A percentile compares a stretch with the other conserved stretches of the same genome.
phyloP scores from a whole-genome alignment of 2,888 invertebrate species.

The Helobdella robusta region DNA sequence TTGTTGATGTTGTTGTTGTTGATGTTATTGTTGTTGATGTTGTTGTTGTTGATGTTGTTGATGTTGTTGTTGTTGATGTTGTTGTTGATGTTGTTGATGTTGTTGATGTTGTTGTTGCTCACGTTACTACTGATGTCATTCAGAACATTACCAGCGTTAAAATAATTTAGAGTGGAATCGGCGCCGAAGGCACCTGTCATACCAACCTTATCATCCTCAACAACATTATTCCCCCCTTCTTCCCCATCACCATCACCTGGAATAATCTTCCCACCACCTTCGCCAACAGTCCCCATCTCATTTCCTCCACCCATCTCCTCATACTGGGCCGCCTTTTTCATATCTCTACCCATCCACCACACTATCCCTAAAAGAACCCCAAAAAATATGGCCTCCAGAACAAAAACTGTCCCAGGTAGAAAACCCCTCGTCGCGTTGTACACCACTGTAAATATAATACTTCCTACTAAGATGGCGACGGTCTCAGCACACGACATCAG shows the following conservation, averaged over 20 bases:
- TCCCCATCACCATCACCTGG: neutral
- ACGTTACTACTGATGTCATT: neutral
- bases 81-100: slow-evolving; percentile 7
- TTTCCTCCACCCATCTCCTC: slow-evolving; percentile 19
- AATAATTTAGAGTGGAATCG: neutral
- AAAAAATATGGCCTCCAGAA: slow-evolving; percentile 36
- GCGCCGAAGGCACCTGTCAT: too few relatives aligned
- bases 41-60: slow-evolving; percentile 5
- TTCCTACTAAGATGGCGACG: slow-evolving; percentile 42
- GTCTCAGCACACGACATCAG: slow-evolving; percentile 45
- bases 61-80: slow-evolving; percentile 6
- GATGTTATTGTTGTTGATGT: slow-evolving; percentile 3
- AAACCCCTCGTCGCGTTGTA: slow-evolving; percentile 42
- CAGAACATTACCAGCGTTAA: neutral
- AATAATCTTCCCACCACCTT: too few relatives aligned
- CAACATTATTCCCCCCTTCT: neutral
- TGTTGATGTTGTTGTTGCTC: neutral
- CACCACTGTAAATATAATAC: slow-evolving; percentile 42
- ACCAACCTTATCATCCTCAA: neutral
- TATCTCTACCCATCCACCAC: slow-evolving; percentile 24
- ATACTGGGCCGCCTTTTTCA: slow-evolving; percentile 27
- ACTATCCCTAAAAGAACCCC: slow-evolving; percentile 21
- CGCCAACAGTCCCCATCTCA: neutral
- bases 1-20: slow-evolving; percentile 2
- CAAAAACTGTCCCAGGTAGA: slow-evolving; percentile 43